Percentiles rank a stretch among this genome's conserved stretches.
phyloP scores from a whole-genome alignment of 2,797 vertebrate species.

The Oreochromis mossambicus region DNA sequence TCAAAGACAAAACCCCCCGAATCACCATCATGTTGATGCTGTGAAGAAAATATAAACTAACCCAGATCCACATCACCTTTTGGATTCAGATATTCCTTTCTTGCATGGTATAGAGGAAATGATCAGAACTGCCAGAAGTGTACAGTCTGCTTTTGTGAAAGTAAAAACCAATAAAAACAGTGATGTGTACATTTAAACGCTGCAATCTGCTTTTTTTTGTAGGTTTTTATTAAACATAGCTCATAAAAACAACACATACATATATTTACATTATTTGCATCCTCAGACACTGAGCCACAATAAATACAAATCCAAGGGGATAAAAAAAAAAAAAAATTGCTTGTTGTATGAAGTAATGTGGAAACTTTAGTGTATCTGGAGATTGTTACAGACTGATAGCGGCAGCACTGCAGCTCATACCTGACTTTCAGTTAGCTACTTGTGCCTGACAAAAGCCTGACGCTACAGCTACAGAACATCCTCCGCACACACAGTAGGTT shows the following conservation, averaged over 20 bases:
- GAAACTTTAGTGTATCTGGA: not conserved
- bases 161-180: fast-evolving
- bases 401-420: not conserved
- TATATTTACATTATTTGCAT: not conserved
- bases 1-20: not conserved
- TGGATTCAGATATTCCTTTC: not conserved
- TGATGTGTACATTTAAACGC: not conserved
- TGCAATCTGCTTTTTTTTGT: not conserved
- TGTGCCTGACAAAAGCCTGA: not conserved
- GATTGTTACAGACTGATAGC: not conserved
- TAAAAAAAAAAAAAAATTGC: not conserved
- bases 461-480: not conserved
- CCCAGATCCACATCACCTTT: not conserved
- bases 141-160: not conserved
- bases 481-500: not conserved
- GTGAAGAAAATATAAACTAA: not conserved
- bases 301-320: not conserved
- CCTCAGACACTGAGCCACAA: not conserved
- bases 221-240: not conserved
- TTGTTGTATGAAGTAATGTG: not conserved
- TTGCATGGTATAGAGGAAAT: not conserved
- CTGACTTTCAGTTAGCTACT: not conserved
- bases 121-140: not conserved
- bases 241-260: not conserved
- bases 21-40: not conserved